Evolutionary conservation across 2,888 invertebrate genomes (phyloP).

Genomic region (Drosophila sordidula): DNA sequence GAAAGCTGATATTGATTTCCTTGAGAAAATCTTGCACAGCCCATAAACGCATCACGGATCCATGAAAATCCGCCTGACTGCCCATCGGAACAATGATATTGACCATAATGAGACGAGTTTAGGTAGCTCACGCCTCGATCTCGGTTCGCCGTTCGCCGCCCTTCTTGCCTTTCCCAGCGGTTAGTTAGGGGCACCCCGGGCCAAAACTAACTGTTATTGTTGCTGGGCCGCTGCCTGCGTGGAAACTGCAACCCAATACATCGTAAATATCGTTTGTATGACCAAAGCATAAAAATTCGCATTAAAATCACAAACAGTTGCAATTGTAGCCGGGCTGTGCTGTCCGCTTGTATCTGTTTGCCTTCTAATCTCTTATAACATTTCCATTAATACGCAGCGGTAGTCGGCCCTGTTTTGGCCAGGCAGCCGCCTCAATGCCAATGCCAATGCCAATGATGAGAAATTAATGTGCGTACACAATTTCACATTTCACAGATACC

Average conservation of each 20-base stretch:
- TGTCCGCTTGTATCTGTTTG: constrained; percentile 36
- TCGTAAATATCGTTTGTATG: constrained; percentile 67
- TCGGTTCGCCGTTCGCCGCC: neutral
- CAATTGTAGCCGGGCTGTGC: constrained; percentile 62
- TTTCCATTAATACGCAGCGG: constrained; percentile 81
- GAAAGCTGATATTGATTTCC: constrained; percentile 53
- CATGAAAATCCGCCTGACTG: constrained; percentile 20
- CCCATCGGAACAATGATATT: constrained; percentile 34
- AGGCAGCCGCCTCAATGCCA: constrained; percentile 33
- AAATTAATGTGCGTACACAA: constrained; percentile 80
- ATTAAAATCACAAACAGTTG: constrained; percentile 74
- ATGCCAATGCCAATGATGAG: constrained; percentile 70
- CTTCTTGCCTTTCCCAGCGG: neutral
- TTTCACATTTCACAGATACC: constrained; percentile 60
- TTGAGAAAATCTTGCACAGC: constrained; percentile 16
- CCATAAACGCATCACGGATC: constrained; percentile 1
- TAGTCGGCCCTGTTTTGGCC: constrained; percentile 49
- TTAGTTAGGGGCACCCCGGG: constrained; percentile 4
- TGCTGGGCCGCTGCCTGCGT: neutral
- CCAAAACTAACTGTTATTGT: constrained; percentile 37
- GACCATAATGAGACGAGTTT: constrained; percentile 62
- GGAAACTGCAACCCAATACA: constrained; percentile 46
- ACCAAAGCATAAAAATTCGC: constrained; percentile 68
- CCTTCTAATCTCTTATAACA: constrained; percentile 74
- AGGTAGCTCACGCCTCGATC: constrained; percentile 66